These are phyloP conservation scores for Emmelina monodactyla DNA, from an alignment of 2,888 invertebrate species.

Conservation along the genomic window DNA sequence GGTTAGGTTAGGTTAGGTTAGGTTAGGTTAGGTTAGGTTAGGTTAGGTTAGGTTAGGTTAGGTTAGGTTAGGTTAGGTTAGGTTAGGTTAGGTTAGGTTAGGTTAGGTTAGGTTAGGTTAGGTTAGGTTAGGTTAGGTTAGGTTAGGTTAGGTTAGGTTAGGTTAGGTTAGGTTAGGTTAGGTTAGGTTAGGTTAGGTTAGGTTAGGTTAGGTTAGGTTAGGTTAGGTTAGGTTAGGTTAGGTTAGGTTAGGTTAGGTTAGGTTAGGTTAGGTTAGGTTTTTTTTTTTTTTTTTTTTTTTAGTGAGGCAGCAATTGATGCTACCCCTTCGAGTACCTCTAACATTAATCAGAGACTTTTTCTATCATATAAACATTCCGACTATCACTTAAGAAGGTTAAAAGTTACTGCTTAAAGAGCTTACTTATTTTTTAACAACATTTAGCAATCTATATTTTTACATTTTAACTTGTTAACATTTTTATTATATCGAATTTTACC, in stretches of 20 bases:
- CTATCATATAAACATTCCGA: too few species aligned
- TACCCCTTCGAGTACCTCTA: too few species aligned
- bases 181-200: constrained; percentile 10
- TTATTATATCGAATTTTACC: too few species aligned
- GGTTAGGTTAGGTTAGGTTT: too few species aligned
- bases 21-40: constrained; percentile 16
- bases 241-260: constrained; percentile 15
- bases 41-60: constrained; percentile 16
- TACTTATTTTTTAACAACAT: too few species aligned
- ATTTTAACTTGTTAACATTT: too few species aligned
- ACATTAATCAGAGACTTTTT: too few species aligned
- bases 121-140: constrained; percentile 16
- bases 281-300: too few species aligned
- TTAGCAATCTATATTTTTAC: too few species aligned
- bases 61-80: constrained; percentile 16
- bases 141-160: constrained; percentile 16
- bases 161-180: constrained; percentile 15
- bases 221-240: constrained; percentile 16
- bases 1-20: constrained; percentile 15
- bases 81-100: constrained; percentile 17
- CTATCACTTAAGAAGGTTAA: too few species aligned
- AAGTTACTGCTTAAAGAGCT: too few species aligned
- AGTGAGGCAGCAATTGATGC: too few species aligned
- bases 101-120: constrained; percentile 15
- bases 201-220: constrained; percentile 19